Conservation (phyloP, 2,888 invertebrate genomes). For the Campaea margaritaria region DNA sequence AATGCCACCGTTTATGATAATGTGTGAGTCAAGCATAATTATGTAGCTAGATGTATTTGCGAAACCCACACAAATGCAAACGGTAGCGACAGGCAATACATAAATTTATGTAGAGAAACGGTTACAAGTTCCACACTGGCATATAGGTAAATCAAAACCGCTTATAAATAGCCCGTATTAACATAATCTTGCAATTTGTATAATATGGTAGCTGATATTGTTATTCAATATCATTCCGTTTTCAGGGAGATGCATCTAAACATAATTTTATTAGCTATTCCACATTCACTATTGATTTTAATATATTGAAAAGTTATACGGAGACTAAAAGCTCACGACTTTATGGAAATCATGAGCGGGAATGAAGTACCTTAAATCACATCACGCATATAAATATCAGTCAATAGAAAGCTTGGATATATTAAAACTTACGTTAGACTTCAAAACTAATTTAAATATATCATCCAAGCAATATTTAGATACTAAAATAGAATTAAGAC, state of each 20-base stretch:
- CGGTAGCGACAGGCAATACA: conserved; percentile 76
- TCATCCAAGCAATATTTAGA: conserved; percentile 6
- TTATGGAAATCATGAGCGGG: conserved; percentile 49
- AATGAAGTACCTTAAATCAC: conserved; percentile 42
- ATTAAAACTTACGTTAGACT: conserved; percentile 13
- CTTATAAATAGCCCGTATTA: conserved; percentile 77
- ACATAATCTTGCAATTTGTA: conserved; percentile 82
- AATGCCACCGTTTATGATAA: conserved; percentile 61
- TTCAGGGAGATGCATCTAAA: conserved; percentile 63
- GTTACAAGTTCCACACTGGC: conserved; percentile 66
- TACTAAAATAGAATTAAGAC: conserved; percentile 3
- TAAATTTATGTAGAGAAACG: conserved; percentile 76
- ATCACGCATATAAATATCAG: conserved; percentile 26
- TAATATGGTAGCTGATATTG: conserved; percentile 76
- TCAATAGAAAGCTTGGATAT: conserved; percentile 21
- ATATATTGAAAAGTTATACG: conserved; percentile 45
- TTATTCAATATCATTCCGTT: conserved; percentile 68
- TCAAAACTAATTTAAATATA: conserved; percentile 10
- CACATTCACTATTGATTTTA: conserved; percentile 51
- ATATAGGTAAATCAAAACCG: conserved; percentile 78
- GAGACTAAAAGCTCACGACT: conserved; percentile 52
- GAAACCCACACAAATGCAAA: conserved; percentile 76
- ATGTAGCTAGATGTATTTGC: conserved; percentile 59
- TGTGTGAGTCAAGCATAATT: conserved; percentile 60
- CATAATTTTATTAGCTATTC: conserved; percentile 50